phyloP scores from a whole-genome alignment of 2,113 vertebrate species.

The Ictalurus furcatus region DNA sequence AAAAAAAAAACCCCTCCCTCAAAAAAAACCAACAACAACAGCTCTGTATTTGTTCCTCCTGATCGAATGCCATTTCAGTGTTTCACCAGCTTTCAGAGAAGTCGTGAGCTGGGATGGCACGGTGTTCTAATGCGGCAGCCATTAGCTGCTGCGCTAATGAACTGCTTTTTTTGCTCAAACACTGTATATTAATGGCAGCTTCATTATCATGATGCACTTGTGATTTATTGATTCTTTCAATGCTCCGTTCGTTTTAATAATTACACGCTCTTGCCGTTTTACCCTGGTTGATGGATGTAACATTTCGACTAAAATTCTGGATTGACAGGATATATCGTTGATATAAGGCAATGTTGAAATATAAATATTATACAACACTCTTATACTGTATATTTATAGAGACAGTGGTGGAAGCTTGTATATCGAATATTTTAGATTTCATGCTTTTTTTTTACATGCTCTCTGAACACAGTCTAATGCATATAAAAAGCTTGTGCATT shows the following conservation, averaged over 20 bases:
- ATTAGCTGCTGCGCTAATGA: slow-evolving; percentile 20
- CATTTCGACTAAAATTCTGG: not conserved
- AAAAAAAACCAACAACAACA: too few relatives aligned
- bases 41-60: slow-evolving; percentile 36
- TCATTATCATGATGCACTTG: slow-evolving; percentile 31
- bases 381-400: not conserved
- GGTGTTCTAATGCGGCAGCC: slow-evolving; percentile 21
- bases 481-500: slow-evolving; percentile 20
- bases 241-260: slow-evolving; percentile 17
- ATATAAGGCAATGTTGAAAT: not conserved
- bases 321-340: not conserved
- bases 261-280: not conserved
- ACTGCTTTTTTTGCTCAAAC: slow-evolving; percentile 38
- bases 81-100: slow-evolving; percentile 33
- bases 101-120: not conserved
- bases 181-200: slow-evolving; percentile 38
- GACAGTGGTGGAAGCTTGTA: slow-evolving; percentile 14
- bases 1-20: not conserved
- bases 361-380: not conserved
- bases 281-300: slow-evolving; percentile 13
- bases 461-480: slow-evolving; percentile 1
- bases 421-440: slow-evolving; percentile 11
- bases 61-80: slow-evolving; percentile 36
- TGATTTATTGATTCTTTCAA: slow-evolving; percentile 35
- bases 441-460: not conserved